Evolutionary conservation across 2,113 vertebrate species (phyloP).

Genomic region (Pseudolaguvia tuberculata): DNA sequence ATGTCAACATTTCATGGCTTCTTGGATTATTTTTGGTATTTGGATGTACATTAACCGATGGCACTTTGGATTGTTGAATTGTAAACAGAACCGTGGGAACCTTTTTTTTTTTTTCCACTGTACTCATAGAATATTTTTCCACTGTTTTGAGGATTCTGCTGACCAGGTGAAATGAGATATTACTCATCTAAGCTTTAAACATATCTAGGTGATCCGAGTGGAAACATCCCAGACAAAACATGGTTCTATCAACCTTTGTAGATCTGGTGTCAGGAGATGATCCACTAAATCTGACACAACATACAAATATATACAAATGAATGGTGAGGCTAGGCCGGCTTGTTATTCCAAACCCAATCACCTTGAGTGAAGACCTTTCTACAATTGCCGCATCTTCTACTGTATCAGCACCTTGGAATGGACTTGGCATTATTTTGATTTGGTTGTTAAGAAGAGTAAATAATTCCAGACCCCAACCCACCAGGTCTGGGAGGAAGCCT

Average conservation of each 20-base stretch:
- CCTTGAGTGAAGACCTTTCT: not conserved
- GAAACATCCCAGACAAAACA: slow-evolving; percentile 61
- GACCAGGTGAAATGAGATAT: slow-evolving; percentile 69
- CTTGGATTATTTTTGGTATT: too few species aligned
- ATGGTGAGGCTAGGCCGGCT: too few species aligned
- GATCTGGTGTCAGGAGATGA: slow-evolving; percentile 56
- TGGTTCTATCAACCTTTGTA: slow-evolving; percentile 62
- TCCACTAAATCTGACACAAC: slow-evolving; percentile 46
- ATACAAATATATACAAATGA: not conserved
- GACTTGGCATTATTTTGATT: slow-evolving; percentile 52
- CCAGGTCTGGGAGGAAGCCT: slow-evolving; percentile 29
- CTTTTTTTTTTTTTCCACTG: too few species aligned
- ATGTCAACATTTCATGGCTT: not conserved
- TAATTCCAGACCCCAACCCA: slow-evolving; percentile 37
- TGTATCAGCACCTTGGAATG: slow-evolving; percentile 35
- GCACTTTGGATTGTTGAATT: not conserved
- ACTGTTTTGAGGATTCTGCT: slow-evolving; percentile 53
- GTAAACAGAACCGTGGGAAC: not conserved
- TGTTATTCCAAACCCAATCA: not conserved
- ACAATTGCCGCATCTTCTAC: slow-evolving; percentile 28
- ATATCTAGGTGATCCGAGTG: slow-evolving; percentile 52
- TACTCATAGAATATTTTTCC: not conserved
- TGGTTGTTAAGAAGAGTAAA: slow-evolving; percentile 47
- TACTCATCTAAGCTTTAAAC: slow-evolving; percentile 57
- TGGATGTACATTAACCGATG: not conserved